phyloP scores from a whole-genome alignment of 1,140 invertebrate species.

The Zaprionus capensis region DNA sequence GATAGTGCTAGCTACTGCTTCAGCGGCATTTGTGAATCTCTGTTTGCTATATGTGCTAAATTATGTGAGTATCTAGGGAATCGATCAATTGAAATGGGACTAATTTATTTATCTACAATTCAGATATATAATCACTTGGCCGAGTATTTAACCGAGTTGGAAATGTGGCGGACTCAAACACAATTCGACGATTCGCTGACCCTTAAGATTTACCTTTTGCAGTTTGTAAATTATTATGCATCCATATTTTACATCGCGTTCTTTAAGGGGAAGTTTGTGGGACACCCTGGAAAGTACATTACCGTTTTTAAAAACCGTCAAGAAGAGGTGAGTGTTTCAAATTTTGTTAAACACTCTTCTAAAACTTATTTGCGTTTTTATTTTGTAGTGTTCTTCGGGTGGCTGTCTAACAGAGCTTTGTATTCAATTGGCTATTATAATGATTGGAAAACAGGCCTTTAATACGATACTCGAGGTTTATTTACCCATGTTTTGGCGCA shows the following conservation, averaged over 20 bases:
- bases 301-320: conserved; percentile 91
- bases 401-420: conserved; percentile 96
- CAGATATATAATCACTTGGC: conserved; percentile 95
- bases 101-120: not conserved
- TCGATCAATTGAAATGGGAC: not conserved
- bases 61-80: conserved; percentile 86
- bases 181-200: conserved; percentile 99
- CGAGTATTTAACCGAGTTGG: conserved; percentile 96
- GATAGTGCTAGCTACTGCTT: conserved; percentile 92
- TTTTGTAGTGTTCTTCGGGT: conserved; percentile 89
- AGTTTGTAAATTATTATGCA: conserved; percentile 99
- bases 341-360: not conserved
- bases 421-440: conserved; percentile 96
- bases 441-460: conserved; percentile 98
- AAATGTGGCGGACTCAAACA: conserved; percentile 97
- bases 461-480: conserved; percentile 94
- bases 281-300: conserved; percentile 92
- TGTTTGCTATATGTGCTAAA: conserved; percentile 94
- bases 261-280: conserved; percentile 97
- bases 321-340: conserved; percentile 89
- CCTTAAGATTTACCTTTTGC: conserved; percentile 98
- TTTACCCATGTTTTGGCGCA: conserved; percentile 90
- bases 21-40: conserved; percentile 94
- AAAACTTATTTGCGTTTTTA: conserved; percentile 24
- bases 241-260: conserved; percentile 99